phyloP scores from a whole-genome alignment of 2,797 vertebrate species.

The Huso huso region DNA sequence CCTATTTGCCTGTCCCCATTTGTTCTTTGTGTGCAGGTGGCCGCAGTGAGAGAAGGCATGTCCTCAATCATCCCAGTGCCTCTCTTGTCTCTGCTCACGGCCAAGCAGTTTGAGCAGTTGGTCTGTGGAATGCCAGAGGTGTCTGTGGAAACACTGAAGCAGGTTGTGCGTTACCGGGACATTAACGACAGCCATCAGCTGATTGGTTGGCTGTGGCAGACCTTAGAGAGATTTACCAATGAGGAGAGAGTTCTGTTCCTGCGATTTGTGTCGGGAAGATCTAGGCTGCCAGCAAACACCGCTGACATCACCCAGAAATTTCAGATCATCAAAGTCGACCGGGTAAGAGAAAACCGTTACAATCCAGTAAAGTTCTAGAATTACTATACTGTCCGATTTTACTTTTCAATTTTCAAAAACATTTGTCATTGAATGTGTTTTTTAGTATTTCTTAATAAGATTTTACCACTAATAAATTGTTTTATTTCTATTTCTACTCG shows the following conservation, averaged over 20 bases:
- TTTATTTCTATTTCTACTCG: not conserved
- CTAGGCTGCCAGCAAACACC: constrained; percentile 65
- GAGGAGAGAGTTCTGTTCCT: constrained; percentile 73
- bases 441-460: constrained; percentile 2
- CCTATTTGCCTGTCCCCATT: not conserved
- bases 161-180: constrained; percentile 71
- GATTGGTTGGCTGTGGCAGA: constrained; percentile 70
- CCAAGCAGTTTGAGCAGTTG: constrained; percentile 71
- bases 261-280: constrained; percentile 68
- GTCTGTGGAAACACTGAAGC: constrained; percentile 69
- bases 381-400: too few species aligned
- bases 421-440: not conserved
- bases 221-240: constrained; percentile 72
- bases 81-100: constrained; percentile 68
- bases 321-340: constrained; percentile 74
- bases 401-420: not conserved
- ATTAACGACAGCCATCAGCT: constrained; percentile 67
- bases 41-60: constrained; percentile 68
- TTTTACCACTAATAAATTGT: not conserved
- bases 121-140: constrained; percentile 72
- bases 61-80: constrained; percentile 71
- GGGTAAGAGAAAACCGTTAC: constrained; percentile 45
- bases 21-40: constrained; percentile 46
- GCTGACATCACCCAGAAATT: constrained; percentile 71
- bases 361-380: too few species aligned